Base-by-base conservation (phyloP, 92 coral and sea anemone genomes). In the Epizoanthus fatuus region DNA sequence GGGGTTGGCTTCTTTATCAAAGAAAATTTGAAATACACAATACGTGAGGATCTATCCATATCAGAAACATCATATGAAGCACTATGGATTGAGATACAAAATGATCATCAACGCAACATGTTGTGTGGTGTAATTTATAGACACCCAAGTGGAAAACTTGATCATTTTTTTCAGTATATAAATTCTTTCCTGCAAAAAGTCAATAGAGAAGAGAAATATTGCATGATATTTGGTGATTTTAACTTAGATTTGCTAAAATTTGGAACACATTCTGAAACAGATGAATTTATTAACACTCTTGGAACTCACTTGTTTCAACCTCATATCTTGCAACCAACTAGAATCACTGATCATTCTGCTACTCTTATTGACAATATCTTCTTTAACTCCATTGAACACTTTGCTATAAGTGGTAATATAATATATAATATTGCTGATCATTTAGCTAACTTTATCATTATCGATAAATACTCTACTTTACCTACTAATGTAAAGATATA, bases 81-180 rank as follows among this genome's bases (percentile, higher is more conserved):
- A 53, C 63, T 86, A 20, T 86, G 90, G 90, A 79, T 86, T 38
- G 90, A 86, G 80, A 55, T 87, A 2, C 19, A 80, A 51, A 58
- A 49, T 71, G 69, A 68, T 57, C 20, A 29, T 45, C 91, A 80
- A 25, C 87, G 35, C 53, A 81, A 87, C 72, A 40, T 87, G 12
- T 38, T 87, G 17, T 87, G 91, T 87, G 91, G 91, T 14, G 81
- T 87, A 1, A 80, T 87, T 13, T 87, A 80, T 58, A 87, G 90
- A 69, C 90, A 87, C 63, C 90, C 90, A 38, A 66, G 58, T 80
- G 55, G 62, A 20, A 63, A 76, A 19, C 6, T 78, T 37, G 86
- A 77, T 45, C 6, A 12, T 9, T 79, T 78, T 38, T 32, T 86
- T 66, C 29, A 59, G 2, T 70, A 81, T 42, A 15, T 80, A 71